A percentile compares a stretch with the other conserved stretches of the same genome.
These are phyloP conservation scores for Karalla daura DNA, from an alignment of 2,797 vertebrate genomes.

Conservation along the genomic window DNA sequence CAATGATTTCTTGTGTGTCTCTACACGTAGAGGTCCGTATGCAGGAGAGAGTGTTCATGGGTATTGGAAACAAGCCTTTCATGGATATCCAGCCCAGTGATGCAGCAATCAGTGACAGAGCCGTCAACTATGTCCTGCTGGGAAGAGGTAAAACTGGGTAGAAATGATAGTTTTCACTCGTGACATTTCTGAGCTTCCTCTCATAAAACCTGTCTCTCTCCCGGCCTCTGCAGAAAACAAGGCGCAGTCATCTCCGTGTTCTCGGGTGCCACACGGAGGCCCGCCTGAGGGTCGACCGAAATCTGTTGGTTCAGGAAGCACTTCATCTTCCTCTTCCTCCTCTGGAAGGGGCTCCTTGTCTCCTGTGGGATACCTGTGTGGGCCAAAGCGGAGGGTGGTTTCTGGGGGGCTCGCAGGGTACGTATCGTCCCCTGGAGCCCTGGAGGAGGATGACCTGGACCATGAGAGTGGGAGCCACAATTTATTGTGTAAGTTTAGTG, in stretches of 20 bases:
- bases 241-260: slow-evolving; percentile 26
- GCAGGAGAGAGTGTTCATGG: slow-evolving; percentile 88
- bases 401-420: slow-evolving; percentile 62
- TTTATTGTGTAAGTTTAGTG: slow-evolving; percentile 72
- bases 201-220: neutral
- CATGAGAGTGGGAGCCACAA: slow-evolving; percentile 77
- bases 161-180: neutral
- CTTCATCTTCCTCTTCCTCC: slow-evolving; percentile 83
- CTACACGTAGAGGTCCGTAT: slow-evolving; percentile 85
- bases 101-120: slow-evolving; percentile 86
- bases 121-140: slow-evolving; percentile 79
- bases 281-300: slow-evolving; percentile 71
- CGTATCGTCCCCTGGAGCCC: slow-evolving; percentile 47
- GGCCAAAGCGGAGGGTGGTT: slow-evolving; percentile 52
- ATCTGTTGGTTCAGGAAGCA: slow-evolving; percentile 81
- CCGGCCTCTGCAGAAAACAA: slow-evolving; percentile 71
- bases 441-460: slow-evolving; percentile 82
- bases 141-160: slow-evolving; percentile 81
- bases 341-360: slow-evolving; percentile 83
- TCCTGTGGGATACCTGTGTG: slow-evolving; percentile 66
- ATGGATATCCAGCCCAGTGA: slow-evolving; percentile 89
- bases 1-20: neutral
- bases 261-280: slow-evolving; percentile 22
- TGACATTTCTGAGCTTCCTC: neutral
- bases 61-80: slow-evolving; percentile 88